A percentile compares a stretch with the other conserved stretches of the same genome.
phyloP scores from a whole-genome alignment of 2,113 vertebrate genomes.

The Ictalurus punctatus region DNA sequence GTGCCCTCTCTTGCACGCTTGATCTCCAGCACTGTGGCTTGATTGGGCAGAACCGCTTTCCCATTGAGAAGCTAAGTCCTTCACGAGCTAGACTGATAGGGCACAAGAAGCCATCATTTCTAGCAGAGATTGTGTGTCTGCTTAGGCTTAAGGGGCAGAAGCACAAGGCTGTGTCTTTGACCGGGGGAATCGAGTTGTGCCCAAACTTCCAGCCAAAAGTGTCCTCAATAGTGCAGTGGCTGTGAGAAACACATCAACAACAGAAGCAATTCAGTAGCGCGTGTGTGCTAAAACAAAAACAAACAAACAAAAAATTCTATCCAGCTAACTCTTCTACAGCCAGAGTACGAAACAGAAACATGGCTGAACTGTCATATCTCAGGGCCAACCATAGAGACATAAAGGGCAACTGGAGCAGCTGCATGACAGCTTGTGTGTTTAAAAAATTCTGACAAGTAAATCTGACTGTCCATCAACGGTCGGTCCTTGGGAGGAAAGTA shows the following conservation, averaged over 20 bases:
- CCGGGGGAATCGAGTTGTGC: background rate
- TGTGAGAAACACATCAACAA: background rate
- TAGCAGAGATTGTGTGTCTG: slow-evolving; percentile 28
- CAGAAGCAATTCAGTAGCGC: too few species aligned
- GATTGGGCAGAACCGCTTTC: slow-evolving; percentile 23
- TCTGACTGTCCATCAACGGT: slow-evolving; percentile 1
- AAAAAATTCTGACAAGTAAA: slow-evolving; percentile 15
- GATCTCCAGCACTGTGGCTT: slow-evolving; percentile 24
- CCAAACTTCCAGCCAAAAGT: background rate
- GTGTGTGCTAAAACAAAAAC: background rate
- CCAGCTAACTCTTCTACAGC: background rate
- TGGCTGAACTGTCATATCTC: slow-evolving; percentile 8
- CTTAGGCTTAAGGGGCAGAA: background rate
- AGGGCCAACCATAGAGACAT: background rate
- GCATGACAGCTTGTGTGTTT: slow-evolving; percentile 9
- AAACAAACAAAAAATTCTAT: background rate
- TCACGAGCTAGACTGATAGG: background rate
- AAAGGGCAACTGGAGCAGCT: slow-evolving; percentile 12
- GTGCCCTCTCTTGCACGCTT: slow-evolving; percentile 13
- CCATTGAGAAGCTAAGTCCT: background rate
- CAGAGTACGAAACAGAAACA: background rate
- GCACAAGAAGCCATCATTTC: background rate
- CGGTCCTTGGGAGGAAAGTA: background rate
- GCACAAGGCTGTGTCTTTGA: slow-evolving; percentile 4
- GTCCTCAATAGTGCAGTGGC: background rate